A percentile compares a stretch with the other conserved stretches of the same genome.
Evolutionary conservation across 1,140 invertebrate species (phyloP).

Genomic region (Psix sp.): DNA sequence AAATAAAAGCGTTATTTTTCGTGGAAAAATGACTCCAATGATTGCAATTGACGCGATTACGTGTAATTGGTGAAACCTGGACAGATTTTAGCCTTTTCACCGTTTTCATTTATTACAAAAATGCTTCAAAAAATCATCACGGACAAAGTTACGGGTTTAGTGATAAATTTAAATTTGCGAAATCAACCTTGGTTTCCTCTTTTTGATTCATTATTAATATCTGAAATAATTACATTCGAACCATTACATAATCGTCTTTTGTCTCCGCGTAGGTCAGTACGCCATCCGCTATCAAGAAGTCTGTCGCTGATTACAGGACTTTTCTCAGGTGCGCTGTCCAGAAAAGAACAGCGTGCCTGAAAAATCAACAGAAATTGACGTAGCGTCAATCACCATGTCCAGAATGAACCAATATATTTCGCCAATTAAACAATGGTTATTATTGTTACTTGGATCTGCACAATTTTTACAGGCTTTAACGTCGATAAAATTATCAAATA

Average conservation of each 20-base stretch:
- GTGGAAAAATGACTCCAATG: conserved; percentile 33
- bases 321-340: not conserved
- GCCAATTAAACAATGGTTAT: no score
- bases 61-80: conserved; percentile 7
- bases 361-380: no score
- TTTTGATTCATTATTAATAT: not conserved
- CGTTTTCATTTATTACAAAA: conserved; percentile 20
- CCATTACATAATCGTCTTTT: conserved; percentile 26
- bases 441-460: no score
- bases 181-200: conserved; percentile 40
- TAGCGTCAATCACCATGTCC: no score
- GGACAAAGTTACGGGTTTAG: conserved; percentile 10
- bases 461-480: no score
- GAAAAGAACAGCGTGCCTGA: not conserved
- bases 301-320: conserved; percentile 1
- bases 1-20: conserved; percentile 52
- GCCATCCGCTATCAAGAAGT: not conserved
- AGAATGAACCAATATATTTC: no score
- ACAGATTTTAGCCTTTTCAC: conserved; percentile 18
- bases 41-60: conserved; percentile 51
- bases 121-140: conserved; percentile 14
- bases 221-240: conserved; percentile 1
- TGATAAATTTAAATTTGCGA: conserved; percentile 17
- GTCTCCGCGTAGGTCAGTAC: not conserved
- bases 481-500: no score